phyloP scores from a whole-genome alignment of 1,140 invertebrate species.

The Drosophila simulans region DNA sequence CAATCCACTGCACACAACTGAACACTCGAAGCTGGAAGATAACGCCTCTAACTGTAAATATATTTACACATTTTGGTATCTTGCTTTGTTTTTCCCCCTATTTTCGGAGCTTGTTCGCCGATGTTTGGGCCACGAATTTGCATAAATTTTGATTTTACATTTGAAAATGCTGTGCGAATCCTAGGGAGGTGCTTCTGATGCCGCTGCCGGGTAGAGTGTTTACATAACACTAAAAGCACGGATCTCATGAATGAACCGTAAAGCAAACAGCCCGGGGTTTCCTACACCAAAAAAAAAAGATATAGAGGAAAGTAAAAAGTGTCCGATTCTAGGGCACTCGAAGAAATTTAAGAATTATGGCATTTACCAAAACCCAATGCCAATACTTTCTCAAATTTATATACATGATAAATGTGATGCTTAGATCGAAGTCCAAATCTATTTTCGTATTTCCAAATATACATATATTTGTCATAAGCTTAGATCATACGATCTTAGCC shows the following conservation, averaged over 20 bases:
- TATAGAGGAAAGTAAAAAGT: no score
- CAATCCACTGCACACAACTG: slow-evolving; percentile 37
- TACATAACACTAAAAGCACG: slow-evolving; percentile 73
- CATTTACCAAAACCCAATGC: no score
- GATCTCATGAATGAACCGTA: slow-evolving; percentile 73
- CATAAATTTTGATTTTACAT: slow-evolving; percentile 74
- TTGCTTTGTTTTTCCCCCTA: slow-evolving; percentile 14
- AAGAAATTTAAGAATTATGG: background rate
- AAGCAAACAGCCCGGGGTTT: slow-evolving; percentile 63
- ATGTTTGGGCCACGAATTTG: slow-evolving; percentile 61
- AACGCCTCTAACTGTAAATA: slow-evolving; percentile 79
- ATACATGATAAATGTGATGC: background rate
- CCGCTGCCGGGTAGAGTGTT: slow-evolving; percentile 56
- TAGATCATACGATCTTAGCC: background rate
- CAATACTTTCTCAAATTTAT: no score
- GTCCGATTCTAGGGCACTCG: background rate
- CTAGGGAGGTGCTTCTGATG: slow-evolving; percentile 19
- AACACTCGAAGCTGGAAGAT: slow-evolving; percentile 51
- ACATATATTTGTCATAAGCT: background rate
- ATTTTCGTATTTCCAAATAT: background rate
- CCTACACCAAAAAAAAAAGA: background rate
- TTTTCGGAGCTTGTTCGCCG: slow-evolving; percentile 37
- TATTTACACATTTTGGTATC: slow-evolving; percentile 63
- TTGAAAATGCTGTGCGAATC: slow-evolving; percentile 65
- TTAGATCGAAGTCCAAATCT: background rate